These are phyloP conservation scores for Heliconius congener DNA, from an alignment of 1,140 invertebrate species.

Conservation along the genomic window DNA sequence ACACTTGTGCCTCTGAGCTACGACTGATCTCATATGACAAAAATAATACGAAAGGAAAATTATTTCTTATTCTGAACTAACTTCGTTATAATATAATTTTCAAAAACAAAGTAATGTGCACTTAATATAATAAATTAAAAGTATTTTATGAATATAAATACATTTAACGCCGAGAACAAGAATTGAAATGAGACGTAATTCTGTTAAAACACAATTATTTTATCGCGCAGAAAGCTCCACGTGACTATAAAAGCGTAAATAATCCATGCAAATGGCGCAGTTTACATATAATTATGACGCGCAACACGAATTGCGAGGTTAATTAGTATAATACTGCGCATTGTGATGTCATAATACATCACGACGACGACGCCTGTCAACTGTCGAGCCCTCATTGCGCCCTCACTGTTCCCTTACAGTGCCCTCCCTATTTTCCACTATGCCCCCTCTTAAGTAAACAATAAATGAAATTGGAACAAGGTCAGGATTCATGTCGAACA, in stretches of 20 bases:
- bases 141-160: too few relatives aligned
- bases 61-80: too few relatives aligned
- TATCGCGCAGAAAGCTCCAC: neutral
- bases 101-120: neutral
- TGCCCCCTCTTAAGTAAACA: neutral
- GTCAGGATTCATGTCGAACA: slow-evolving; percentile 13
- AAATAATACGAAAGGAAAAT: too few relatives aligned
- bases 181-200: neutral
- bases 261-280: slow-evolving; percentile 12
- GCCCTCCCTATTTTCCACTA: neutral
- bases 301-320: neutral
- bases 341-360: slow-evolving; percentile 13
- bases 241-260: slow-evolving; percentile 18
- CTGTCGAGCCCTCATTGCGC: neutral
- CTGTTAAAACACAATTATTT: neutral
- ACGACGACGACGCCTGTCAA: neutral
- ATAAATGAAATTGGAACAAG: neutral
- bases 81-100: neutral
- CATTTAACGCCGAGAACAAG: too few relatives aligned
- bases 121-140: too few relatives aligned
- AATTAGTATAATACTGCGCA: slow-evolving; percentile 17
- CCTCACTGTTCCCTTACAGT: neutral
- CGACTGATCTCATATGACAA: too few relatives aligned
- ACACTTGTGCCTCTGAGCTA: too few relatives aligned
- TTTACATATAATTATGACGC: slow-evolving; percentile 15